Base-by-base conservation (phyloP, 64 coral and sea anemone species). In the Montipora efflorescens region DNA sequence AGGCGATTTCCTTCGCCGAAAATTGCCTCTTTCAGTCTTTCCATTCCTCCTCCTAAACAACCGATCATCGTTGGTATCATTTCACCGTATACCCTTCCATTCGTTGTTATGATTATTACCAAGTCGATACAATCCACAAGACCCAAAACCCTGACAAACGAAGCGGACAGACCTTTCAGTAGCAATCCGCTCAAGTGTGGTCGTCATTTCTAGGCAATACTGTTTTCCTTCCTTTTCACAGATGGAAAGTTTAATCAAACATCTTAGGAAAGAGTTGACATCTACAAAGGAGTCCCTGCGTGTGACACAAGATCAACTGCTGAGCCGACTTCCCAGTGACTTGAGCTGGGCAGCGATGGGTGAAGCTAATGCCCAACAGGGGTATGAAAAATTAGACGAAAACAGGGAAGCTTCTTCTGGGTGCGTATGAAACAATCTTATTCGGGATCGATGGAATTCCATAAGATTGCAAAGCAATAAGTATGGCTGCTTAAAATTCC, bases 281-380 rank as follows among this genome's bases (percentile, higher is more conserved):
- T 85, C 92, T 22, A 78, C 92, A 8, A 88, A 88, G 73, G 49
- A 93, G n/a, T 76, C 84, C 8, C 76, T 88, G 46, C 85, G 78
- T 62, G 45, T 48, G 49, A 87, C 92, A 16, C 85, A 93, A 79
- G 92, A 93, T 51, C 85, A 88, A 72, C 64, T 93, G 14, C 84
- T 79, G 75, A 88, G 62, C 49, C 85, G 61, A 47, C 45, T 48
- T 5, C 57, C 44, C 49, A 59, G 61, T 51, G 11, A 48, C 4
- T 48, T 23, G 14, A 74, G 46, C 9, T 74, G 72, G 72, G 72
- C 25, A 59, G 59, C 77, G 48, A 20, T 59, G 5, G 19, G 74
- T 59, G 76, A 76, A 78, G 22, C 50, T 43, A 78, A 45, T 19
- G 20, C 25, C 13, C 21, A 43, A 43, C 50, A 59, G 66, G 72